Evolutionary conservation across 2,888 invertebrate species (phyloP).

Genomic region (Athalia circularis): DNA sequence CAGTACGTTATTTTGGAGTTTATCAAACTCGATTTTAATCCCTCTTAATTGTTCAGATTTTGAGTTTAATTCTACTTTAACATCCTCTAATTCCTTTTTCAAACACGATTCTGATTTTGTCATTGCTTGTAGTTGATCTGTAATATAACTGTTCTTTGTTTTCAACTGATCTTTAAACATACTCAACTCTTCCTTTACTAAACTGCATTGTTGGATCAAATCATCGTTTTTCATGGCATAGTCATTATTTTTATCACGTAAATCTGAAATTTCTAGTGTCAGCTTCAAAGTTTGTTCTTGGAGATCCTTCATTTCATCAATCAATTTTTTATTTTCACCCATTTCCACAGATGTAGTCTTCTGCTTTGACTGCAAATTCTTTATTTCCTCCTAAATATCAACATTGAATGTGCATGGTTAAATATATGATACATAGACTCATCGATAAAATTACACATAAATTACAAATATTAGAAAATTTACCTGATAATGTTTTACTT

Average conservation of each 20-base stretch:
- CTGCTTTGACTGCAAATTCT: conserved; percentile 58
- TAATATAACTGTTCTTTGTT: conserved; percentile 69
- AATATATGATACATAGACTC: neutral
- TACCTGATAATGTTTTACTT: conserved; percentile 61
- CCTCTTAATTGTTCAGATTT: conserved; percentile 68
- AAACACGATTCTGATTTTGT: conserved; percentile 64
- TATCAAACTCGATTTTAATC: conserved; percentile 65
- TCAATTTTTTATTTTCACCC: conserved; percentile 59
- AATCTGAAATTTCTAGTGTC: conserved; percentile 64
- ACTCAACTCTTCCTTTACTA: conserved; percentile 67
- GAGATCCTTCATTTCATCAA: conserved; percentile 67
- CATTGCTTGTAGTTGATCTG: conserved; percentile 66
- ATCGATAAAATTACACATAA: neutral
- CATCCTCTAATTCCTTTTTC: conserved; percentile 68
- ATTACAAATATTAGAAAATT: neutral
- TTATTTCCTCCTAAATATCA: conserved; percentile 64
- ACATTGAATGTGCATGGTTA: neutral
- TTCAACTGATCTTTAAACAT: conserved; percentile 70
- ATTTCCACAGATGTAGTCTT: conserved; percentile 55
- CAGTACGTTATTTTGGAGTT: conserved; percentile 62
- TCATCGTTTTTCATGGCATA: conserved; percentile 65
- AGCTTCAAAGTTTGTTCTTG: conserved; percentile 66
- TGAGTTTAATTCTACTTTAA: conserved; percentile 66
- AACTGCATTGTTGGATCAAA: conserved; percentile 64
- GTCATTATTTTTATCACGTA: conserved; percentile 66